These are phyloP conservation scores for Eucidaris tribuloides DNA, from an alignment of 35 echinoderm and acorn worm genomes.

Conservation along the genomic window DNA sequence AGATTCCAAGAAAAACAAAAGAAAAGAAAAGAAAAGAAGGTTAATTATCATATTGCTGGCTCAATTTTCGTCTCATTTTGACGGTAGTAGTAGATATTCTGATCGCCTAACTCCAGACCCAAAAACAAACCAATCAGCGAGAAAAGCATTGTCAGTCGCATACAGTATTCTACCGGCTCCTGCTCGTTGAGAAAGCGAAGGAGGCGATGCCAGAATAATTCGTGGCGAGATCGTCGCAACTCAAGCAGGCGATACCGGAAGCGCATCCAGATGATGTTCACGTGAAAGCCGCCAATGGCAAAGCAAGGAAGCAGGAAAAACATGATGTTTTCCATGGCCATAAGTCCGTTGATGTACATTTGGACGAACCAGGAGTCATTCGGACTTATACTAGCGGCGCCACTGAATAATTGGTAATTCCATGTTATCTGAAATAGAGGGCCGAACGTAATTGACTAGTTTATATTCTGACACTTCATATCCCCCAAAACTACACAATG, in stretches of 20 bases:
- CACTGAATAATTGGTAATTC: slow-evolving; percentile 29
- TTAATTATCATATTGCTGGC: too few relatives aligned
- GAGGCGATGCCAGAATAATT: slow-evolving; percentile 23
- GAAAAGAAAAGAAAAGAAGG: too few relatives aligned
- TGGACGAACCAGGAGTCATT: slow-evolving; percentile 10
- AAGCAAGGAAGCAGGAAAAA: slow-evolving; percentile 41
- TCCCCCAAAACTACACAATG: slow-evolving; percentile 47
- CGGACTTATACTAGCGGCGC: too few relatives aligned
- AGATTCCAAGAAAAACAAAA: too few relatives aligned
- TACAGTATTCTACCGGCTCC: neutral
- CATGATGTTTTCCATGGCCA: slow-evolving; percentile 55
- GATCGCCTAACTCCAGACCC: slow-evolving; percentile 58
- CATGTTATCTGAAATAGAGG: neutral
- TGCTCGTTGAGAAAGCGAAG: slow-evolving; percentile 48
- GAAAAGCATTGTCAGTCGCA: slow-evolving; percentile 62
- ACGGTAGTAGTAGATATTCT: slow-evolving; percentile 43
- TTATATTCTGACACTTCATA: slow-evolving; percentile 24
- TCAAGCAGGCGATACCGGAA: slow-evolving; percentile 27
- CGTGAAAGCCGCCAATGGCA: slow-evolving; percentile 49
- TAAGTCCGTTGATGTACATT: slow-evolving; percentile 45
- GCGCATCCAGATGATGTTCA: slow-evolving; percentile 44
- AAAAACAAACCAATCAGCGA: slow-evolving; percentile 64
- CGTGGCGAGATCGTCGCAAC: slow-evolving; percentile 13
- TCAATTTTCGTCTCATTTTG: too few relatives aligned
- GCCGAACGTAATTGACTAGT: too few relatives aligned